phyloP scores from a whole-genome alignment of 2,888 invertebrate species.

The Podabrus alpinus region DNA sequence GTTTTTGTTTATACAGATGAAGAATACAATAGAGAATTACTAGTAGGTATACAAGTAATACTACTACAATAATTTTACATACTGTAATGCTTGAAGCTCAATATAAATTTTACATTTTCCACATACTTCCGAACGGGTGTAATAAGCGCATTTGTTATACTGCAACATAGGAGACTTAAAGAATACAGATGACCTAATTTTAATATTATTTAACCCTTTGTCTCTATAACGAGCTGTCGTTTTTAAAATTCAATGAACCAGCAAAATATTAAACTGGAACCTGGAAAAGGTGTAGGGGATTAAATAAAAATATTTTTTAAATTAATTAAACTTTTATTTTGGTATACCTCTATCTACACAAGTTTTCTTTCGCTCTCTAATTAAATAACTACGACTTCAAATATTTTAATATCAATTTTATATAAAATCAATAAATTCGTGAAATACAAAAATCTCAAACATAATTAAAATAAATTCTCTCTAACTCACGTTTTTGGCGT shows the following conservation, averaged over 20 bases:
- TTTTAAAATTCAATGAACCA: neutral
- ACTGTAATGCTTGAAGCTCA: neutral
- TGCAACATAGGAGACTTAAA: neutral
- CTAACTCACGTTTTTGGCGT: no score
- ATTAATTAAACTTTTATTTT: neutral
- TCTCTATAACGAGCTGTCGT: neutral
- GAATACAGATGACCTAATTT: neutral
- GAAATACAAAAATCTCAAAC: no score
- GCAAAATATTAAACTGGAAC: neutral
- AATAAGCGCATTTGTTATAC: neutral
- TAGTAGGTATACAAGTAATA: neutral
- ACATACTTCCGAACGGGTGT: neutral
- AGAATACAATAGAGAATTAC: neutral
- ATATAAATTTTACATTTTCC: neutral
- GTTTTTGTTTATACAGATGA: constrained; percentile 10
- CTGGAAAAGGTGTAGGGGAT: neutral
- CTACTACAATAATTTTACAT: neutral
- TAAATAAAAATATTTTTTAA: neutral
- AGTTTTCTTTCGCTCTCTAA: neutral
- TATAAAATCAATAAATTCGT: neutral
- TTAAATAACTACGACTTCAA: neutral
- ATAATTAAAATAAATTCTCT: no score
- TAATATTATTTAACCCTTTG: neutral
- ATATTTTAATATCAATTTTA: neutral
- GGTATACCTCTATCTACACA: neutral